Evolutionary conservation across 2,888 invertebrate species (phyloP), one percentile per base, ranked within the genome.

Genomic region (Dryobota labecula): DNA sequence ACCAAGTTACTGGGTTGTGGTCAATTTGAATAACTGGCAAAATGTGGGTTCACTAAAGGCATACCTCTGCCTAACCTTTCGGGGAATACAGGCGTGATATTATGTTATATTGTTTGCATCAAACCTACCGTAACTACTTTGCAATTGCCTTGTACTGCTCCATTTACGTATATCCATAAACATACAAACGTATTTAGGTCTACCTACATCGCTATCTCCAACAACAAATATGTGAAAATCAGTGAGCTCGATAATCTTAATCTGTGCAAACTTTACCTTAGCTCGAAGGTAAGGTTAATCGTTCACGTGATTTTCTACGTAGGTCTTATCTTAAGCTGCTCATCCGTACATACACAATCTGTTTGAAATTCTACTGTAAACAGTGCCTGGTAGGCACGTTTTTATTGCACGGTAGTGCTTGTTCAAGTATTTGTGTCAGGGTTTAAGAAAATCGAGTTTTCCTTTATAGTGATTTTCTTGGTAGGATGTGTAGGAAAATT

Each of bases 181-280:
- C 76, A 68, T 20, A 68, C 24, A 74, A 13, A 62, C 56, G 33
- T 20, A 78, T 64, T 3, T 15, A 41, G 57, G 61, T 49, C 60
- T 56, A 43, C 77, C 27, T 36, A 61, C 53, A 41, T 15, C 9
- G 15, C 33, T 82, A 78, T 78, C 82, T 75, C 27, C 0, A 33
- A 27, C 18, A 36, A n/a, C 65, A 82, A 78, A 80, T 65, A 80
- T 83, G 20, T 66, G 68, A 83, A 85, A 83, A 85, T 83, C 70
- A 70, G 73, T 65, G 41, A 63, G 65, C 64, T 69, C 73, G 71
- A 72, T 84, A 58, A 84, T 85, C 76, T 47, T 79, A 84, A 83
- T 83, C 82, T 72, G 51, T 18, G 78, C 67, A 70, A 75, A 84
- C 72, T 43, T 62, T 66, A 62, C 62, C 43, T 66, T 18, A 66